Base-by-base conservation (phyloP, 2,888 invertebrate species). In the Tenodera sinensis region DNA sequence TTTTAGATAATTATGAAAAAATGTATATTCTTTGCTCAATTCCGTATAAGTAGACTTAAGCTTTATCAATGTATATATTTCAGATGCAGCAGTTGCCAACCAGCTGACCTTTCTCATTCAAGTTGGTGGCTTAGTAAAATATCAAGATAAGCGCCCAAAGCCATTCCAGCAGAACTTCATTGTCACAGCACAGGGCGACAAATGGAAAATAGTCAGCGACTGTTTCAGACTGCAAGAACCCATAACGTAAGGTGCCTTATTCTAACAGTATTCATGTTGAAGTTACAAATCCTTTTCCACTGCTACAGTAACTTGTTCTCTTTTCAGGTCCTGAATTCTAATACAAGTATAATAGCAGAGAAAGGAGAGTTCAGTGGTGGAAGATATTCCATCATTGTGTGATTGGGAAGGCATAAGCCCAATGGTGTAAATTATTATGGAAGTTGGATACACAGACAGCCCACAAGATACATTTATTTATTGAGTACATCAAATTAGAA, bases 161-260 rank as follows among this genome's bases (percentile, higher is more conserved):
- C 95, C 96, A 0, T 98, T 98, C 92, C 96, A 96, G 92, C 98
- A 98, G 93, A 97, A 96, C 82, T 98, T 98, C 92, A 94, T 98
- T 42, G 96, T 98, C 88, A 98, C 98, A 0, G 97, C 97, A 8
- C 96, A 97, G 90, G 97, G 96, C 27, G 97, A 97, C 91, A 98
- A 98, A 92, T 98, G 98, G 98, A 98, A 98, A 94, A 97, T 99
- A 91, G 97, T 97, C 20, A 97, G 97, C 84, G 98, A 98, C 92
- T 97, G 96, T 92, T 98, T 98, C 92, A 95, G 98, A 92, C 94
- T 97, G 91, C 97, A 97, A 89, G 89, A 90, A 27, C 89, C 90
- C 15, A 84, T 90, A 28, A 83, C 27, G n/a, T 88, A 88, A 27
- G 47, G 4, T 71, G 54, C 20, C 15, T 20, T 20, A 20, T 25